phyloP scores from a whole-genome alignment of 92 coral and sea anemone genomes.

The Epizoanthus illoricatus region DNA sequence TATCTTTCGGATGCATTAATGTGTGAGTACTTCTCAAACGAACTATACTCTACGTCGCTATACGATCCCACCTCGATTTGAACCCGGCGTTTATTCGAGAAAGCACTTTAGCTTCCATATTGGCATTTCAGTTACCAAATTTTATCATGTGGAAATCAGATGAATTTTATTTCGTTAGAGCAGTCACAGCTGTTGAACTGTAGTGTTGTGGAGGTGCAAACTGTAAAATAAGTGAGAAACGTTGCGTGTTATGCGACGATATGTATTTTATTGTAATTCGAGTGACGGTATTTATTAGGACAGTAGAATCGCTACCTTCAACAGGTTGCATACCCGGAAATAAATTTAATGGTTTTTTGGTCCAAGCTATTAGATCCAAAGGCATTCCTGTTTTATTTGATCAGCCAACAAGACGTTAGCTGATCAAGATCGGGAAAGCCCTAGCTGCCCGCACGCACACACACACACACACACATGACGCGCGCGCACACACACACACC shows the following conservation, averaged over 20 bases:
- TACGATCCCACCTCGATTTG: neutral
- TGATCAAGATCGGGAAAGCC: too few relatives aligned
- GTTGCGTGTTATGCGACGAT: neutral
- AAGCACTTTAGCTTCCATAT: neutral
- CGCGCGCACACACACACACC: too few relatives aligned
- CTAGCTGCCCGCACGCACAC: too few relatives aligned
- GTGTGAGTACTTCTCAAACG: too few relatives aligned
- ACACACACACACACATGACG: too few relatives aligned
- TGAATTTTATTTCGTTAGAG: too few relatives aligned
- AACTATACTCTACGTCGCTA: too few relatives aligned
- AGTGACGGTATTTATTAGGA: conserved; percentile 18
- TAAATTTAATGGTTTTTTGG: neutral
- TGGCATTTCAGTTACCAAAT: neutral
- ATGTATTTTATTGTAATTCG: neutral
- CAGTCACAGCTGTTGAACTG: too few relatives aligned
- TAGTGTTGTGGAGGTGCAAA: neutral
- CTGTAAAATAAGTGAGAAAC: neutral
- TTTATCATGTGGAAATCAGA: neutral
- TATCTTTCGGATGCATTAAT: too few relatives aligned
- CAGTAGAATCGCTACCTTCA: neutral
- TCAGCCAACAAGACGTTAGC: too few relatives aligned
- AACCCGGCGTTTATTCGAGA: neutral
- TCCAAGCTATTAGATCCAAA: neutral
- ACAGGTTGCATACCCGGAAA: neutral
- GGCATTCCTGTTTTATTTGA: neutral